Evolutionary conservation across 2,113 vertebrate species (phyloP), one percentile per base, ranked within the genome.

Genomic region (Sitta europaea): DNA sequence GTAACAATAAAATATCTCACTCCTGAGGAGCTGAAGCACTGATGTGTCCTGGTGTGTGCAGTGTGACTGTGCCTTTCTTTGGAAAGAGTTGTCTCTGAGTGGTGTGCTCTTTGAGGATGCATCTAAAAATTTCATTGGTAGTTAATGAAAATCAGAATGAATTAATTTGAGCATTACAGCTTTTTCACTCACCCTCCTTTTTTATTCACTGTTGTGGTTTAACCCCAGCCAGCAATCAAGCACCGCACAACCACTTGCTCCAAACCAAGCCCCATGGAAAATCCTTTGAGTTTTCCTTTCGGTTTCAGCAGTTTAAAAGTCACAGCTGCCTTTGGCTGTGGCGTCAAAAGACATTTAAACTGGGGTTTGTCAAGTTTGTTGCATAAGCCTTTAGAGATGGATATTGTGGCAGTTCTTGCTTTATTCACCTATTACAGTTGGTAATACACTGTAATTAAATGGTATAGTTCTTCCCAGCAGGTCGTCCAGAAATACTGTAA

Each of bases 201-300:
- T 90, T 82, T 70, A 67, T 87, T 73, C 45, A 59, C 18, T 31
- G 29, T 35, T 0, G 0, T 61, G 40, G 40, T 90, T 78, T 47
- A 89, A 61, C 14, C 54, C n/a, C 40, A 61, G 17, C 47, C 16
- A 53, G 24, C 40, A 47, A 8, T 70, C 40, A 20, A 31, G n/a
- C 3, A 4, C 53, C 28, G 5, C 38, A 14, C 45, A 45, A 24
- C 33, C 1, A 0, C 53, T 74, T 0, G 0, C 51, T 73, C 51
- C 36, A 58, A 21, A 38, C 59, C 15, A 27, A 95, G 54, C 57
- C 76, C 72, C 3, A 50, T 72, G 68, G 68, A 92, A 93, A 95
- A 89, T 20, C 11, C 65, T 90, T 79, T 50, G 67, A 59, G 81
- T 70, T 97, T 97, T 51, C 28, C 48, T 88, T 95, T 92, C 21